A percentile compares a stretch with the other conserved stretches of the same genome.
These are phyloP conservation scores for Serilophus lunatus DNA, from an alignment of 2,113 vertebrate genomes.

Conservation along the genomic window DNA sequence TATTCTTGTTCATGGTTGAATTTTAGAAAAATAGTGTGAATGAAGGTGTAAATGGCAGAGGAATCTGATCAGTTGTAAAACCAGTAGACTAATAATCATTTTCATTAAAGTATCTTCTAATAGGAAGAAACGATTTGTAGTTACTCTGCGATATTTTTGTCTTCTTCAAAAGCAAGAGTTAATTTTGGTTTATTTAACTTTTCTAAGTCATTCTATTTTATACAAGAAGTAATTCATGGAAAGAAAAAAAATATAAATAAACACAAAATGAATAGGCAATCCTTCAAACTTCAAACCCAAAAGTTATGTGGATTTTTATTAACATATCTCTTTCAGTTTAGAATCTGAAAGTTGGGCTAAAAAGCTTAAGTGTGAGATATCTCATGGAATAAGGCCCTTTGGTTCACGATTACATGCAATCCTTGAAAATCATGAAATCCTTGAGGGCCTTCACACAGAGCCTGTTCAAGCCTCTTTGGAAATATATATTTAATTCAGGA, in stretches of 20 bases:
- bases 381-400: not conserved
- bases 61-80: not conserved
- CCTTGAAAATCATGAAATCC: not conserved
- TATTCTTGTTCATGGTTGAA: not conserved
- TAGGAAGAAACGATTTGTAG: not conserved
- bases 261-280: not conserved
- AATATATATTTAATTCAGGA: not conserved
- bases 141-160: not conserved
- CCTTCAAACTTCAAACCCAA: not conserved
- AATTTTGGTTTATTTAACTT: not conserved
- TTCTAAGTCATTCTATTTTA: not conserved
- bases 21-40: not conserved
- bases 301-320: not conserved
- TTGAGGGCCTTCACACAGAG: not conserved
- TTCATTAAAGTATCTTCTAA: not conserved
- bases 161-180: not conserved
- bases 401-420: not conserved
- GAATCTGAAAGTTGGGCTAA: not conserved
- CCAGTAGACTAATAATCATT: not conserved
- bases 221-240: not conserved
- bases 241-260: not conserved
- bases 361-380: not conserved
- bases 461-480: not conserved
- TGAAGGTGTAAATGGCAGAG: not conserved
- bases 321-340: not conserved